Evolutionary conservation across 2,888 invertebrate species (phyloP).

Genomic region (Drosophila meridiana): DNA sequence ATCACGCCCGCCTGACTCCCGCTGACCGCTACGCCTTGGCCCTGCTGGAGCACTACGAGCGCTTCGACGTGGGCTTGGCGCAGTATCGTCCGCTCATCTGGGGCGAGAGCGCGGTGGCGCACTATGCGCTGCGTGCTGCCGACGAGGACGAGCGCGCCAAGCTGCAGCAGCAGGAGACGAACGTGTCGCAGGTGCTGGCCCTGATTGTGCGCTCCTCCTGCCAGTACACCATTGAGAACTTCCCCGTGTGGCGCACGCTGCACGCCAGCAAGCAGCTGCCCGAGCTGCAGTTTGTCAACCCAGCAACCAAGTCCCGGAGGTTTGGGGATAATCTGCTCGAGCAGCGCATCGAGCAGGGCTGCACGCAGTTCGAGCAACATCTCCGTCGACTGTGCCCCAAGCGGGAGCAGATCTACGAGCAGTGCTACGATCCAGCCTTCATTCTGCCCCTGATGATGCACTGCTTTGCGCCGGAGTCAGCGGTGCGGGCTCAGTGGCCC

Average conservation of each 20-base stretch:
- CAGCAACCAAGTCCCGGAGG: constrained; percentile 41
- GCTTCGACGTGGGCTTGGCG: constrained; percentile 88
- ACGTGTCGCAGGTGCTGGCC: constrained; percentile 90
- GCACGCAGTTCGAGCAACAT: constrained; percentile 55
- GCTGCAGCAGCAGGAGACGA: constrained; percentile 89
- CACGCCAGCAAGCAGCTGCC: constrained; percentile 82
- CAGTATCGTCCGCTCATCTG: constrained; percentile 93
- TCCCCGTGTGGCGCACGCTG: constrained; percentile 88
- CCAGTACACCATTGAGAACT: constrained; percentile 89
- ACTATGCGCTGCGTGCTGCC: constrained; percentile 88
- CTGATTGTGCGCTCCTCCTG: constrained; percentile 89
- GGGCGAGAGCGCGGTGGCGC: constrained; percentile 92
- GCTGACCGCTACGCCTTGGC: constrained; percentile 90
- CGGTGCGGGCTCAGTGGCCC: constrained; percentile 90
- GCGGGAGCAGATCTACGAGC: constrained; percentile 77
- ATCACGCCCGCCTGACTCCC: constrained; percentile 89
- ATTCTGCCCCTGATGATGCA: constrained; percentile 91
- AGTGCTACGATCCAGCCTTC: constrained; percentile 93
- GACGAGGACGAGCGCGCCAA: constrained; percentile 86
- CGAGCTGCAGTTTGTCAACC: constrained; percentile 70
- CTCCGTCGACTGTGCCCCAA: constrained; percentile 82
- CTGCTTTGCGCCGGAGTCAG: constrained; percentile 90
- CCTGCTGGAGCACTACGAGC: constrained; percentile 90
- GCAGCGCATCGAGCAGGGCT: constrained; percentile 76
- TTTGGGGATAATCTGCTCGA: constrained; percentile 82